phyloP scores from a whole-genome alignment of 2,113 vertebrate species.

The Meles meles region DNA sequence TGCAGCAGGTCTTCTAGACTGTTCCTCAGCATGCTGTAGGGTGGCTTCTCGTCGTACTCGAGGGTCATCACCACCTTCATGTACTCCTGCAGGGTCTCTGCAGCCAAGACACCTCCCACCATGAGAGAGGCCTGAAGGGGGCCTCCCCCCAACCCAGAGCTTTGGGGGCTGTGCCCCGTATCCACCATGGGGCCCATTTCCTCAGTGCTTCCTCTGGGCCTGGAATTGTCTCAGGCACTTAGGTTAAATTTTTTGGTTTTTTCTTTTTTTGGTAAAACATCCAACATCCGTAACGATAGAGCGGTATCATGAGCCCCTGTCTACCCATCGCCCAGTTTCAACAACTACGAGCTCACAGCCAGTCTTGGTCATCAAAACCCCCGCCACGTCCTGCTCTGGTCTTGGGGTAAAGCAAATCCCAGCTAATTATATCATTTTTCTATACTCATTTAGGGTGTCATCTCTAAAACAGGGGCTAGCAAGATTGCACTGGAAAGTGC shows the following conservation, averaged over 20 bases:
- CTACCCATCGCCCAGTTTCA: background rate
- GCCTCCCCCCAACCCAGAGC: too few relatives aligned
- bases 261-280: background rate
- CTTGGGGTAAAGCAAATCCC: background rate
- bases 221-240: background rate
- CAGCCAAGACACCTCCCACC: background rate
- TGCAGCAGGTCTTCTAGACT: conserved; percentile 78
- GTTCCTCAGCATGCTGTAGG: conserved; percentile 82
- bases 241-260: background rate
- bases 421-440: background rate
- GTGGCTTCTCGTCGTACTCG: conserved; percentile 86
- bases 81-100: conserved; percentile 85
- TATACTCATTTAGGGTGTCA: background rate
- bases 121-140: background rate
- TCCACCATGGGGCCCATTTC: rapidly evolving
- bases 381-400: rapidly evolving
- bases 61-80: conserved; percentile 85
- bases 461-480: background rate
- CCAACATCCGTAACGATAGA: background rate
- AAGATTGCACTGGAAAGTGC: background rate
- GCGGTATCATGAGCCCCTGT: rapidly evolving
- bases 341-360: background rate
- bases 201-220: background rate
- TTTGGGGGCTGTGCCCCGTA: background rate
- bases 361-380: background rate